phyloP scores from a whole-genome alignment of 2,113 vertebrate genomes.

The Pangasianodon gigas region DNA sequence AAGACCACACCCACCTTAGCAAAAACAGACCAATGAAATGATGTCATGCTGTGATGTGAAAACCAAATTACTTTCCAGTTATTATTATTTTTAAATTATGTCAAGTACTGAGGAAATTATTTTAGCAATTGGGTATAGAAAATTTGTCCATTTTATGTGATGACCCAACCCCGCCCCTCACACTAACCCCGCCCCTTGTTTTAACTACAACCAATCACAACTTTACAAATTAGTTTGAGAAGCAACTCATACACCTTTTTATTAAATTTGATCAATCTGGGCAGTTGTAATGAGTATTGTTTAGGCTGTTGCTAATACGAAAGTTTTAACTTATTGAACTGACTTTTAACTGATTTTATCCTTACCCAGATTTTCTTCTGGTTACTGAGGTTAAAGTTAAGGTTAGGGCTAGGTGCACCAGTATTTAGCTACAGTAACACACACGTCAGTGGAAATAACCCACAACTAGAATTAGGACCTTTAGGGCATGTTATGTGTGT shows the following conservation, averaged over 20 bases:
- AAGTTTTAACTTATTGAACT: not conserved
- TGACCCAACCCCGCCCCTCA: not conserved
- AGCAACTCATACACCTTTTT: not conserved
- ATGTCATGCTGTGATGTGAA: not conserved
- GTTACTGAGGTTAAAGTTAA: not conserved
- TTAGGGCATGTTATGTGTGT: not conserved
- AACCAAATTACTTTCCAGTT: not conserved
- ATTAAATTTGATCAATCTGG: not conserved
- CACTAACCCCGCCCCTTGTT: not conserved
- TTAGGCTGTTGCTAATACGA: not conserved
- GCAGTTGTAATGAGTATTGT: not conserved
- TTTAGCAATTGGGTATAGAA: too few species aligned
- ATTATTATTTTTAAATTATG: not conserved
- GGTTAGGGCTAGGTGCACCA: not conserved
- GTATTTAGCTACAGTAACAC: not conserved
- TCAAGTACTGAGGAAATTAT: too few species aligned
- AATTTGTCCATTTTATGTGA: not conserved
- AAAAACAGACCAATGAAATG: not conserved
- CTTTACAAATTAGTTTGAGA: not conserved
- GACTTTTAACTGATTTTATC: not conserved
- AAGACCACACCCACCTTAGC: not conserved
- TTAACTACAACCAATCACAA: not conserved
- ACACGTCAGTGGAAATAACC: conserved; percentile 1
- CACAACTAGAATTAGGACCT: not conserved
- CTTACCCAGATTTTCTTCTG: not conserved